Conservation (phyloP, 2,113 vertebrate genomes). For the Accipiter virgatus region DNA sequence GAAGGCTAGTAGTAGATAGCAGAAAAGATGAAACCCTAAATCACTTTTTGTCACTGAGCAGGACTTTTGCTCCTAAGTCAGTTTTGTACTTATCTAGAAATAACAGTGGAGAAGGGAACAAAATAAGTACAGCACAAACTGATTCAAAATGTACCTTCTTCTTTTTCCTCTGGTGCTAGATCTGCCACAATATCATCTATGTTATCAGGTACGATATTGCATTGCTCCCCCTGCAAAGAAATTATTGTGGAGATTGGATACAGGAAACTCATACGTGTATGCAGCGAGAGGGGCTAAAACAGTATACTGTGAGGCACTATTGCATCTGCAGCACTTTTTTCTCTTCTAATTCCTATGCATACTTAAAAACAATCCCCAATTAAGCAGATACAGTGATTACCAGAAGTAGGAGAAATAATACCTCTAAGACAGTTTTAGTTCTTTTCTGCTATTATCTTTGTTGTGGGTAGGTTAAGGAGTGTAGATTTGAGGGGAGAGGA, state of each 20-base stretch:
- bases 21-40: background rate
- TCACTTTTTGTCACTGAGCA: background rate
- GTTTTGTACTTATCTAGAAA: background rate
- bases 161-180: conserved; percentile 95
- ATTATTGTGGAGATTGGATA: background rate
- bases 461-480: background rate
- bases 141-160: conserved; percentile 85
- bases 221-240: conserved; percentile 91
- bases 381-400: background rate
- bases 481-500: background rate
- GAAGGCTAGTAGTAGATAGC: background rate
- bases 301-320: background rate
- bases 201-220: conserved; percentile 96
- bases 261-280: background rate
- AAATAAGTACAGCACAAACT: background rate
- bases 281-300: background rate
- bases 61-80: background rate
- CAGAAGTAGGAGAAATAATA: background rate
- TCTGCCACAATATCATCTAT: conserved; percentile 98
- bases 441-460: background rate
- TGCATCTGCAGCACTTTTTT: background rate
- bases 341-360: background rate
- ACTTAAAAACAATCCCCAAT: background rate
- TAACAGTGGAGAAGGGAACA: background rate
- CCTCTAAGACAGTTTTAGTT: background rate